Conservation (phyloP, 2,797 vertebrate species). For the Yasuhikotakia modesta region DNA sequence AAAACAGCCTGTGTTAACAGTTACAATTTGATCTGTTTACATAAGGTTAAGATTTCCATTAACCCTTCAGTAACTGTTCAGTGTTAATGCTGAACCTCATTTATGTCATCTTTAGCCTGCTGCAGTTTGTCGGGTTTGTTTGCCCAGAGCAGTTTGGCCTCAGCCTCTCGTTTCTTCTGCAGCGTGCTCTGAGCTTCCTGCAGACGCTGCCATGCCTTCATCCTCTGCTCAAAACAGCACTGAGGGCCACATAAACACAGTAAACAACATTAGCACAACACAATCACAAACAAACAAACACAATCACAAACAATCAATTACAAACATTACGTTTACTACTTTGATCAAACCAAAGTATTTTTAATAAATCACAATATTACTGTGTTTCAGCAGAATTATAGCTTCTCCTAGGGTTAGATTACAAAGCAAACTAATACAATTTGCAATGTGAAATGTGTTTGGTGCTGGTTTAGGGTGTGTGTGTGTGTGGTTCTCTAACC, state of each 20-base stretch:
- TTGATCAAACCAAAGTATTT: background rate
- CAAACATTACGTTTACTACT: background rate
- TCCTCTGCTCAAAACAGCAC: conserved; percentile 94
- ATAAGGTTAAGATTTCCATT: background rate
- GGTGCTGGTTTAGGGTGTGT: background rate
- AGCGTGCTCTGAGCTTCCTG: conserved; percentile 90
- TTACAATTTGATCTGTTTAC: too few relatives aligned
- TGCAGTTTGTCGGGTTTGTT: conserved; percentile 97
- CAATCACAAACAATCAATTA: background rate
- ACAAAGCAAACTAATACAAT: too few relatives aligned
- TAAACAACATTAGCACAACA: background rate
- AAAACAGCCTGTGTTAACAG: conserved; percentile 20
- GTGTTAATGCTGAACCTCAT: conserved; percentile 75
- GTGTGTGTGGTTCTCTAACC: conserved; percentile 67
- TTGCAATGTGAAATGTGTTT: background rate
- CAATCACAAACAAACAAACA: too few relatives aligned
- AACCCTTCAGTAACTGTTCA: too few relatives aligned
- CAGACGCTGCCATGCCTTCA: conserved; percentile 93
- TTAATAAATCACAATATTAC: too few relatives aligned
- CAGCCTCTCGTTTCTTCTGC: conserved; percentile 94
- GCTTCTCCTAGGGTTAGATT: too few relatives aligned
- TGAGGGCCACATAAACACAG: conserved; percentile 61
- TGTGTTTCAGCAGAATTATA: too few relatives aligned
- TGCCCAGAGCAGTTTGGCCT: conserved; percentile 93
- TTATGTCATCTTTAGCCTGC: conserved; percentile 94